Conservation (phyloP, 1,140 invertebrate genomes). For the Zaprionus davidi region DNA sequence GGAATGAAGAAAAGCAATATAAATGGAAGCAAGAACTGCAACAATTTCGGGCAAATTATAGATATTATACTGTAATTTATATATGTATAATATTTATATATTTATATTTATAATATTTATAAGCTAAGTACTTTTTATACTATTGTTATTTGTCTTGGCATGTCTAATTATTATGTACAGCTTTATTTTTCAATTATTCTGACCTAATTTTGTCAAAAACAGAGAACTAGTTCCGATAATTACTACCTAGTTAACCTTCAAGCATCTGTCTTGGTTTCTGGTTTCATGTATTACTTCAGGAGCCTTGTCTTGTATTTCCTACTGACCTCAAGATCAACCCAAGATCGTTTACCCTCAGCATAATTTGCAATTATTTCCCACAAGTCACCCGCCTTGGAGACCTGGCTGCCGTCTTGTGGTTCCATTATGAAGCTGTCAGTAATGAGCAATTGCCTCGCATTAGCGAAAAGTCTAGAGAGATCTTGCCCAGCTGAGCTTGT, state of each 20-base stretch:
- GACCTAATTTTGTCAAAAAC: not conserved
- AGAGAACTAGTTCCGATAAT: not conserved
- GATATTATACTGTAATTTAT: too few species aligned
- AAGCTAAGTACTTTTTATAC: too few species aligned
- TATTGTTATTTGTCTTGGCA: too few species aligned
- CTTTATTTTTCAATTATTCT: not conserved
- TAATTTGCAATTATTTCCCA: constrained; percentile 1
- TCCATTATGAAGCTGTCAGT: constrained; percentile 15
- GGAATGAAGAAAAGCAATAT: not conserved
- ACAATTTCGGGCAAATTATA: too few species aligned
- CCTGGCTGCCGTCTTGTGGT: not conserved
- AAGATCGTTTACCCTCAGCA: constrained; percentile 24
- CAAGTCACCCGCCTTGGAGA: constrained; percentile 8
- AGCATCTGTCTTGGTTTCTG: not conserved
- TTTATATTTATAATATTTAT: too few species aligned
- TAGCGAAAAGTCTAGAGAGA: constrained; percentile 1
- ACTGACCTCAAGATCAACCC: constrained; percentile 16
- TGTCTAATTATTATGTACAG: too few species aligned
- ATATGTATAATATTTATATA: too few species aligned
- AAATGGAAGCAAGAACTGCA: not conserved
- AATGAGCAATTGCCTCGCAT: constrained; percentile 12
- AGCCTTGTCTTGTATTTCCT: constrained; percentile 15
- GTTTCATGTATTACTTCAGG: not conserved
- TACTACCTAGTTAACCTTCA: not conserved
- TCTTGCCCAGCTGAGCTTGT: not conserved